Percentiles rank a stretch among this genome's conserved stretches.
Conservation (phyloP, 2,797 vertebrate genomes). For the Apogon hyalosoma region DNA sequence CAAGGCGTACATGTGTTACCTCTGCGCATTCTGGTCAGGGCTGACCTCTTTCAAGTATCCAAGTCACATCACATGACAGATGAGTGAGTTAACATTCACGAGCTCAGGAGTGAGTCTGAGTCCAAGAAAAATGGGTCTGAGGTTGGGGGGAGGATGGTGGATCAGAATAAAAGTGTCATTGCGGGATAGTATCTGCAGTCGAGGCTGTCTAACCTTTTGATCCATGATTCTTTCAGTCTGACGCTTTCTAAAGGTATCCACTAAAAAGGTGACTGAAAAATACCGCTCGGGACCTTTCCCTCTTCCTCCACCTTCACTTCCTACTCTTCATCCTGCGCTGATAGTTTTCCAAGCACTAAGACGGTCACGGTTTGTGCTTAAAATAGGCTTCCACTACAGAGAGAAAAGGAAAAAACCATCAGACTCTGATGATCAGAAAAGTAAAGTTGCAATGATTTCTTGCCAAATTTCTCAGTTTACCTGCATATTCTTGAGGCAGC, state of each 20-base stretch:
- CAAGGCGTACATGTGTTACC: background rate
- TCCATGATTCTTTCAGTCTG: conserved; percentile 11
- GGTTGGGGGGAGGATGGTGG: conserved; percentile 12
- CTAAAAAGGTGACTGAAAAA: background rate
- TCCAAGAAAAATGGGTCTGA: conserved; percentile 8
- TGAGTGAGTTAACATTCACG: conserved; percentile 42
- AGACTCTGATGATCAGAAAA: background rate
- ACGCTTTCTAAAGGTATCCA: conserved; percentile 5
- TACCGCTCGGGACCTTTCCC: background rate
- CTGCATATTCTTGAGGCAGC: conserved; percentile 96
- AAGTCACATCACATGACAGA: conserved; percentile 31
- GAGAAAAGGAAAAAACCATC: conserved; percentile 26
- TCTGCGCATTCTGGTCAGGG: conserved; percentile 31
- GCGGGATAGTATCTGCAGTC: background rate
- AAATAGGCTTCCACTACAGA: conserved; percentile 95
- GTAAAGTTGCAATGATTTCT: background rate
- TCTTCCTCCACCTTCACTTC: conserved; percentile 10
- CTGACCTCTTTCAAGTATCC: conserved; percentile 43
- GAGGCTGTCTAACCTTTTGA: conserved; percentile 5
- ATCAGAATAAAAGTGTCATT: background rate
- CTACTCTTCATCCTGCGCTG: conserved; percentile 9
- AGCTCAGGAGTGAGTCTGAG: conserved; percentile 14
- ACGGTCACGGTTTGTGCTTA: conserved; percentile 92
- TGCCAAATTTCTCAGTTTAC: too few relatives aligned
- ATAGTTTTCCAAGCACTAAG: background rate